Conservation (phyloP, 1,140 invertebrate genomes). For the Hylaeus anthracinus region DNA sequence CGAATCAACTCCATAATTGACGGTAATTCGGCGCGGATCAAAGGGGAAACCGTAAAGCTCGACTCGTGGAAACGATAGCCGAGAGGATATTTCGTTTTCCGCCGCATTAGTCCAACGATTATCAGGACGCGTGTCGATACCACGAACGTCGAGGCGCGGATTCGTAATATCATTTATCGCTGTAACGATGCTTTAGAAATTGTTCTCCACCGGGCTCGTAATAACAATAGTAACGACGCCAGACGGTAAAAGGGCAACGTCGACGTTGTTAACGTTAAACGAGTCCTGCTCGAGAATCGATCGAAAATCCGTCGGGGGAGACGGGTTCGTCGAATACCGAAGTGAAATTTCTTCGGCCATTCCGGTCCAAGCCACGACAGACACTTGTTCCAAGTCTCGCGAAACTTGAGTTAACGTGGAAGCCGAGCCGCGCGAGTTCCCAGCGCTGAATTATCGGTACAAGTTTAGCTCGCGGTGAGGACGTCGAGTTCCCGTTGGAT, state of each 20-base stretch:
- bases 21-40: slow-evolving; percentile 4
- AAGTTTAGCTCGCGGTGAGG: slow-evolving; percentile 54
- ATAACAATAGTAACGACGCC: background rate
- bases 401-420: slow-evolving; percentile 49
- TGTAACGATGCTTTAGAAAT: background rate
- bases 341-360: slow-evolving; percentile 8
- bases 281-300: background rate
- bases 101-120: background rate
- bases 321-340: slow-evolving; percentile 1
- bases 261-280: background rate
- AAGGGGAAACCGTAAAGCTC: background rate
- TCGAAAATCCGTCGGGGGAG: background rate
- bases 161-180: background rate
- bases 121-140: background rate
- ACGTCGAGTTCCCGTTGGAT: slow-evolving; percentile 47
- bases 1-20: slow-evolving; percentile 12
- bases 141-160: background rate
- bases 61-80: background rate
- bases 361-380: background rate
- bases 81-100: slow-evolving; percentile 10
- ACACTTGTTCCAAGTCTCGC: slow-evolving; percentile 3
- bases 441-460: slow-evolving; percentile 63
- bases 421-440: slow-evolving; percentile 30
- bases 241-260: background rate
- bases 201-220: background rate